Evolutionary conservation across 2,797 vertebrate species (phyloP).

Genomic region (Gallinago solitaria): DNA sequence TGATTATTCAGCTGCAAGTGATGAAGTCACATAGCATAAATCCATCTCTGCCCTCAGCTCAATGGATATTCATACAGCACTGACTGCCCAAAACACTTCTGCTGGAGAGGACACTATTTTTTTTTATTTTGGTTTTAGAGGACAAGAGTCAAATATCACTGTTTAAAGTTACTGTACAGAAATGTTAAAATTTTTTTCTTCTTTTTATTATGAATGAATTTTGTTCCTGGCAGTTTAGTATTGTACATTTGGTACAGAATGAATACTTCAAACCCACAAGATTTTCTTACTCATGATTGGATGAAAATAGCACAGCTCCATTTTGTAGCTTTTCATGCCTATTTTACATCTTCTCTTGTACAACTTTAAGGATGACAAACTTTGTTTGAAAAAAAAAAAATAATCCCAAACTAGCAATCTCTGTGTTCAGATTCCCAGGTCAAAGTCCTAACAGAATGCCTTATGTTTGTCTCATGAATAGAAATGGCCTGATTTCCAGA

Average conservation of each 20-base stretch:
- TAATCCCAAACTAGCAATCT: neutral
- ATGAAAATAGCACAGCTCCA: slow-evolving; percentile 2
- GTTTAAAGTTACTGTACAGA: slow-evolving; percentile 20
- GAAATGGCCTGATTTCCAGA: neutral
- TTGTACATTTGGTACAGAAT: slow-evolving; percentile 28
- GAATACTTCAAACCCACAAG: neutral
- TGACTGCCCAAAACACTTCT: neutral
- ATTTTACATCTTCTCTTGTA: neutral
- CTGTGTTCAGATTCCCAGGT: neutral
- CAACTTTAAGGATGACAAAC: neutral
- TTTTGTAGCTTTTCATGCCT: neutral
- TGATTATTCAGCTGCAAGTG: neutral
- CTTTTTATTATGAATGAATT: slow-evolving; percentile 56
- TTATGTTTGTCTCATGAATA: neutral
- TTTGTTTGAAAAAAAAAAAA: neutral
- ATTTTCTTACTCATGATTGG: neutral
- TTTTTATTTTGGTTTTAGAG: slow-evolving; percentile 52
- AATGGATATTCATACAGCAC: neutral
- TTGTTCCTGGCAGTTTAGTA: slow-evolving; percentile 43
- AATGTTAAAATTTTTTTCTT: neutral
- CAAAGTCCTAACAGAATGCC: neutral
- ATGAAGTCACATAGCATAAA: neutral
- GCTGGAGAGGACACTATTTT: neutral
- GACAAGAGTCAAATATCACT: neutral
- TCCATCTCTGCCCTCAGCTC: neutral